Base-by-base conservation (phyloP, 1,140 invertebrate genomes). In the Pachypeltis micranthus region DNA sequence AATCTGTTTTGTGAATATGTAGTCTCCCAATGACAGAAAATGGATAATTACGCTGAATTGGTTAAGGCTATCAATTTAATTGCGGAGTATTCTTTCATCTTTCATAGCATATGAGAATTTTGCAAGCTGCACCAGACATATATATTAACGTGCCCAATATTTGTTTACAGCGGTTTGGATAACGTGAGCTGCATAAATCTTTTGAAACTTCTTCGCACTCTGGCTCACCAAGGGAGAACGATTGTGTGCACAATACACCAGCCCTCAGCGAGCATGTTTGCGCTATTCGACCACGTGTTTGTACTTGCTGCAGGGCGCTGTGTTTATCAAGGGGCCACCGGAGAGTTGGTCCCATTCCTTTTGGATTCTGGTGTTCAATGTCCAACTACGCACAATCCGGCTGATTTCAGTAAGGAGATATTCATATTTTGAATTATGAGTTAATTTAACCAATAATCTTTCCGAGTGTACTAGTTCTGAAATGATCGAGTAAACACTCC, bases 241-340 rank as follows among this genome's bases (percentile, higher is more conserved):
- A 83, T 92, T 44, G 74, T 92, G 21, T 87, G 86, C 70, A 91
- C 88, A 1, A 88, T 92, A 61, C 90, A 93, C 72, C 90, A 92
- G 70, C 90, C 90, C 0, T 86, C 85, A 28, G 85, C 87, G 1
- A 84, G 85, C 26, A 72, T 89, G n/a, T 89, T 91, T 73, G 77
- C 85, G 55, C 79, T 84, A 63, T 90, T 91, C 74, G 86, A 91
- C 71, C 76, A 75, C 59, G 83, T 81, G 4, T 87, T 84, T 67
- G 79, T 86, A 24, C 70, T 87, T 65, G 82, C 83, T 1, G 77
- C 81, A 64, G 85, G 84, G 1, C 70, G 74, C 14, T 87, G 85
- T 70, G 83, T 92, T 21, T 93, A 89, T 72, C 83, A 88, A 69
- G 90, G 91, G 14, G 79, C 80, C 12, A 80, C 84, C 0, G 59